Evolutionary conservation across 2,113 vertebrate species (phyloP), one percentile per base, ranked within the genome.

Genomic region (Hirundichthys speculiger): DNA sequence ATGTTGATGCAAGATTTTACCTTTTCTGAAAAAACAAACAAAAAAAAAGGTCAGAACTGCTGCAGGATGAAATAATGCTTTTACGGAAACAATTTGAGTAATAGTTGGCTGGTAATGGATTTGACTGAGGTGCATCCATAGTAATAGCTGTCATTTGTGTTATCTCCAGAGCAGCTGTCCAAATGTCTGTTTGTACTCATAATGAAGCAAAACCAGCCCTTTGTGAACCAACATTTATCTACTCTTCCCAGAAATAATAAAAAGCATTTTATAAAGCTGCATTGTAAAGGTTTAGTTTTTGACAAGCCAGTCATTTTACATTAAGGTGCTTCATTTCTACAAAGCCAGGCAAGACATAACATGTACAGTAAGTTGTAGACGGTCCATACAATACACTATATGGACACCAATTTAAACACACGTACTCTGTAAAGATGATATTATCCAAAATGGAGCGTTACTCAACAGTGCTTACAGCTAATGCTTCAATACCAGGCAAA

Each of bases 291-390:
- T 91, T 89, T 89, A 50, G 64, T 85, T 86, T 88, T 89, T 73
- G 62, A 87, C 84, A 76, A 90, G 75, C 71, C 84, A 76, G 80
- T 81, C 84, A 79, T 91, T 91, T 88, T 88, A 87, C 89, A 91
- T 90, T 75, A 89, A 80, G 91, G 89, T 92, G 90, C 91, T 94
- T 90, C 62, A 80, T 88, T 90, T 90, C 65, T 86, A 84, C 80
- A 80, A 83, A 79, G 77, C 82, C 77, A 81, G 53, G 76, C 71
- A 59, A 88, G 73, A 54, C 79, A 64, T 90, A 77, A 88, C 83
- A 83, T 91, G 89, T 90, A 91, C 84, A 91, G 81, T 86, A 71
- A 84, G 42, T 59, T 5, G 39, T 78, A 76, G 70, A 51, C 62
- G 16, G 78, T 81, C 75, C 79, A 49, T 63, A 55, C 73, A 79